Conservation (phyloP, 1,140 invertebrate genomes). For the Megathymus violae region DNA sequence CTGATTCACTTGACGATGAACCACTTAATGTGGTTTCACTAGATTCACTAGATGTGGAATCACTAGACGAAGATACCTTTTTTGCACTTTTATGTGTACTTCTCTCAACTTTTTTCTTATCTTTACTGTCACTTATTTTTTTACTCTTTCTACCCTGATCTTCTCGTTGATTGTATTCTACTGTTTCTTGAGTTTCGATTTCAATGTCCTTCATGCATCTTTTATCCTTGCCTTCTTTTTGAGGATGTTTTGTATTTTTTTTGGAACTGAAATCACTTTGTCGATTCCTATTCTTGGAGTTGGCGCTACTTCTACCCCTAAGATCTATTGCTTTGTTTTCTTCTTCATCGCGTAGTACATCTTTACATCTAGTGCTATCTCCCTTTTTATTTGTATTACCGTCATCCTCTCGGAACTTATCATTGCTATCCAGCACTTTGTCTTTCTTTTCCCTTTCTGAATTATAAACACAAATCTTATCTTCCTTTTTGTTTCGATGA, state of each 20-base stretch:
- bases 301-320: neutral
- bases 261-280: conserved; percentile 1
- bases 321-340: conserved; percentile 3
- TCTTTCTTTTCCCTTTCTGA: conserved; percentile 7
- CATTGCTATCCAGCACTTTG: neutral
- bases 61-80: conserved; percentile 12
- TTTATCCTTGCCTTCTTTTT: conserved; percentile 26
- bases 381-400: conserved; percentile 14
- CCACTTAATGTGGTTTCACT: no score
- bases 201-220: conserved; percentile 22
- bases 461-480: no score
- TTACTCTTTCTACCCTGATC: neutral
- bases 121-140: conserved; percentile 7
- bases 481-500: conserved; percentile 13
- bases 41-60: neutral
- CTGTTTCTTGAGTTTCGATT: neutral
- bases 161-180: conserved; percentile 1
- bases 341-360: conserved; percentile 9
- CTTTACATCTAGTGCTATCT: conserved; percentile 15
- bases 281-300: conserved; percentile 4
- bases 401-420: conserved; percentile 15
- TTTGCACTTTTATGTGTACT: conserved; percentile 25
- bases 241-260: conserved; percentile 1
- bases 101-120: conserved; percentile 16
- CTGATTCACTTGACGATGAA: conserved; percentile 6